Percentiles rank a stretch among this genome's conserved stretches.
Conservation (phyloP, 1,140 invertebrate species). For the Magallana angulata region DNA sequence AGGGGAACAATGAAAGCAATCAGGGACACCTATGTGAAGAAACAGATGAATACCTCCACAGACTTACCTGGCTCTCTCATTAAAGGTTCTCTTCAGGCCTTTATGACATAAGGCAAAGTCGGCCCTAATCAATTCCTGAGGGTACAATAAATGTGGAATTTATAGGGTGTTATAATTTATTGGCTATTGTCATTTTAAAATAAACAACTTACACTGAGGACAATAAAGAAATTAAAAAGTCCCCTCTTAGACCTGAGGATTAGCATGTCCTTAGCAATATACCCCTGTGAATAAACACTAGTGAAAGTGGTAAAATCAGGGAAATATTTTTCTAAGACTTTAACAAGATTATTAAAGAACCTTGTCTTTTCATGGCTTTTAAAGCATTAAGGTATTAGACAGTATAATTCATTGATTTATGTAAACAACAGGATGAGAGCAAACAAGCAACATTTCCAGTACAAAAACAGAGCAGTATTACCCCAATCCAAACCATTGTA, state of each 20-base stretch:
- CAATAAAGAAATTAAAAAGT: conserved; percentile 38
- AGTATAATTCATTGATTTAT: conserved; percentile 21
- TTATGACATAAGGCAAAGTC: conserved; percentile 25
- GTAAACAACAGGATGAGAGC: conserved; percentile 21
- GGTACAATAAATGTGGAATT: conserved; percentile 33
- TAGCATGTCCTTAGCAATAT: conserved; percentile 22
- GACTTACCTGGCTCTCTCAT: conserved; percentile 7
- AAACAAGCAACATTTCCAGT: background rate
- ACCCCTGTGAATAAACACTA: conserved; percentile 5
- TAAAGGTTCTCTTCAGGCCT: conserved; percentile 27
- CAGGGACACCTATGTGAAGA: conserved; percentile 15
- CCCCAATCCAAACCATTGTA: background rate
- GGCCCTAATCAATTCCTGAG: background rate
- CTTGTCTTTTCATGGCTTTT: conserved; percentile 9
- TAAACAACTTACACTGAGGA: conserved; percentile 29
- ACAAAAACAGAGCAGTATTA: too few species aligned
- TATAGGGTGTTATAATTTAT: conserved; percentile 24
- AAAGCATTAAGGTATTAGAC: background rate
- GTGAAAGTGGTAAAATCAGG: conserved; percentile 3
- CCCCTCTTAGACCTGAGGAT: background rate
- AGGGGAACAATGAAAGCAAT: conserved; percentile 20
- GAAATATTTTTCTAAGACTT: conserved; percentile 17
- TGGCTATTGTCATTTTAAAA: conserved; percentile 30
- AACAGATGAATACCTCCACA: background rate
- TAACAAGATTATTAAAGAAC: conserved; percentile 20